Percentiles rank a stretch among this genome's conserved stretches.
Conservation (phyloP, 2,113 vertebrate species). For the Ctenodactylus gundi region DNA sequence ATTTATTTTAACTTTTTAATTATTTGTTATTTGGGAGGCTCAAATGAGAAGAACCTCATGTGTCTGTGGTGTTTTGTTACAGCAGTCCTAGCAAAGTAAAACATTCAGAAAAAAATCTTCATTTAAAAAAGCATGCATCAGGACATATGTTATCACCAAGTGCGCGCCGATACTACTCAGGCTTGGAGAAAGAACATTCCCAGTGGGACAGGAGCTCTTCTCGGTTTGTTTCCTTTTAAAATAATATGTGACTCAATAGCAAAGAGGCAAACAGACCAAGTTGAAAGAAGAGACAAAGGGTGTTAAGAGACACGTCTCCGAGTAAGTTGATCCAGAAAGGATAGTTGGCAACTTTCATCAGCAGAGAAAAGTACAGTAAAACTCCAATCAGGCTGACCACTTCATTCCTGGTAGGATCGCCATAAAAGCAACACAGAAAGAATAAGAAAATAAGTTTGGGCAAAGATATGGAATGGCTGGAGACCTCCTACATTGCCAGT, state of each 20-base stretch:
- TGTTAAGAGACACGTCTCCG: not conserved
- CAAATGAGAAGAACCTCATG: too few species aligned
- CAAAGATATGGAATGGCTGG: not conserved
- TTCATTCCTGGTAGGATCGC: not conserved
- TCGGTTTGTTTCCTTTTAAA: conserved; percentile 8
- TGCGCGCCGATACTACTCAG: not conserved
- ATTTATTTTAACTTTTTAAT: too few species aligned
- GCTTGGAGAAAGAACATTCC: not conserved
- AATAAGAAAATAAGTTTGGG: not conserved
- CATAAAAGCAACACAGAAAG: not conserved
- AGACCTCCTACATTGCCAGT: not conserved
- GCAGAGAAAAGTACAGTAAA: not conserved
- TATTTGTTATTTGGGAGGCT: too few species aligned
- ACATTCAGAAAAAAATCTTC: not conserved
- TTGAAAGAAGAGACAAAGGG: not conserved
- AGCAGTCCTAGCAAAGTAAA: not conserved
- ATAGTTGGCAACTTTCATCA: not conserved
- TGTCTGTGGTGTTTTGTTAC: not conserved
- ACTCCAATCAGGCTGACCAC: not conserved
- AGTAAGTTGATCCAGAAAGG: not conserved
- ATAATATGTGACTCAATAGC: not conserved
- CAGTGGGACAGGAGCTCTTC: not conserved
- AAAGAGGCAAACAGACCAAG: not conserved
- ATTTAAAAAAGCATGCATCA: not conserved
- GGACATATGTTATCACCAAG: not conserved